phyloP scores from a whole-genome alignment of 1,140 invertebrate species.

The Dreissena polymorpha region DNA sequence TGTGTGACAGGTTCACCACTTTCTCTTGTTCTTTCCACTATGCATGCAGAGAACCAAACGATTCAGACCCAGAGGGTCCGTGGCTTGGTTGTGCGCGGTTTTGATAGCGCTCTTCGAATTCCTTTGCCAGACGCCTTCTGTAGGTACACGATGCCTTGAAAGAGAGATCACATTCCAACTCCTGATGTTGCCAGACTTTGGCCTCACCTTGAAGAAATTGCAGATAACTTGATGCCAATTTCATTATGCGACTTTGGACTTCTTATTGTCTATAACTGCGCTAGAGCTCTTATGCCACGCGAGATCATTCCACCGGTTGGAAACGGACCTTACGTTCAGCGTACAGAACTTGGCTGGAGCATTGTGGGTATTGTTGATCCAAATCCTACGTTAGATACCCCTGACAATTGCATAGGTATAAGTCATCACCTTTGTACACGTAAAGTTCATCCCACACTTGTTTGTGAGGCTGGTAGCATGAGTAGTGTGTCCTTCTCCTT shows the following conservation, averaged over 20 bases:
- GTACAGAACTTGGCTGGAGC: too few species aligned
- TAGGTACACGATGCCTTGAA: conserved; percentile 52
- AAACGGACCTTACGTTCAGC: too few species aligned
- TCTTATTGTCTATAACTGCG: conserved; percentile 52
- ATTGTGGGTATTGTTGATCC: conserved; percentile 8
- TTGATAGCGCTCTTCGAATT: too few species aligned
- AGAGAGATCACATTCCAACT: conserved; percentile 41
- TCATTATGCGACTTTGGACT: conserved; percentile 31
- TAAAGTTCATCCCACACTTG: conserved; percentile 11
- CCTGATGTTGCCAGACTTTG: too few species aligned
- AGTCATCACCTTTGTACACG: conserved; percentile 23
- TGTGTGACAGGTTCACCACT: not conserved
- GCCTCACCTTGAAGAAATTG: conserved; percentile 12
- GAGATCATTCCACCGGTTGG: conserved; percentile 25
- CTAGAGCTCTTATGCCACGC: conserved; percentile 24
- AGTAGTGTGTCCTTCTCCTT: too few species aligned
- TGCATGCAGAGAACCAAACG: too few species aligned
- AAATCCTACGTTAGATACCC: not conserved
- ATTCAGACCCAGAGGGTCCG: conserved; percentile 29
- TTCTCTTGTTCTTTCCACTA: conserved; percentile 9
- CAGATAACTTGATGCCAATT: conserved; percentile 11
- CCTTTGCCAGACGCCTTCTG: conserved; percentile 31
- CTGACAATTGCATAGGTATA: conserved; percentile 12
- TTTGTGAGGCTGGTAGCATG: not conserved
- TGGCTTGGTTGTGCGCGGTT: too few species aligned